A percentile compares a stretch with the other conserved stretches of the same genome.
Conservation (phyloP, 2,113 vertebrate species). For the Colistium nudipinnis region DNA sequence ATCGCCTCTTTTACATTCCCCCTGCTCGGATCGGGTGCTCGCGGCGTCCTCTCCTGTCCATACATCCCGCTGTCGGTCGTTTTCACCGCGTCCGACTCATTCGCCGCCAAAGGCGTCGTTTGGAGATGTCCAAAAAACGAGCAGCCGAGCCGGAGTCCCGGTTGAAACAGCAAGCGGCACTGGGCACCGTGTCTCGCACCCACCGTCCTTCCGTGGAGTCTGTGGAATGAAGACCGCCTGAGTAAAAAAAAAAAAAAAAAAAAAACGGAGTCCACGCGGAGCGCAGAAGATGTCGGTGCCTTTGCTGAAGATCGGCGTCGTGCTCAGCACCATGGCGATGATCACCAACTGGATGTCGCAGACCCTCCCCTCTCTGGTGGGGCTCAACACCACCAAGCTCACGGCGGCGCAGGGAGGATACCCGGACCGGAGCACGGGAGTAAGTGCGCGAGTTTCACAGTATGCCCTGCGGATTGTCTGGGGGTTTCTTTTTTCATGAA, state of each 20-base stretch:
- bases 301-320: conserved; percentile 96
- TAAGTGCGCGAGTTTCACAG: conserved; percentile 80
- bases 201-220: conserved; percentile 77
- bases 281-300: conserved; percentile 93
- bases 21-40: conserved; percentile 12
- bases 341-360: conserved; percentile 99
- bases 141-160: conserved; percentile 67
- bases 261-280: conserved; percentile 34
- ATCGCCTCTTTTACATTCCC: background rate
- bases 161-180: conserved; percentile 73
- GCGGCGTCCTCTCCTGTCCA: background rate
- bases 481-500: background rate
- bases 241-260: conserved; percentile 4
- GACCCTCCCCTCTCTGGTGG: conserved; percentile 95
- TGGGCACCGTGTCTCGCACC: conserved; percentile 79
- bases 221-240: conserved; percentile 86
- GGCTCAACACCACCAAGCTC: conserved; percentile 93
- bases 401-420: conserved; percentile 90
- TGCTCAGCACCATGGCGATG: conserved; percentile 99
- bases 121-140: conserved; percentile 78
- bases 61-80: background rate
- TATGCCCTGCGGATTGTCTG: conserved; percentile 10
- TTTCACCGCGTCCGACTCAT: conserved; percentile 4
- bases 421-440: conserved; percentile 92
- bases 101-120: conserved; percentile 15